Base-by-base conservation (phyloP, 2,113 vertebrate genomes). In the Colinus virginianus region DNA sequence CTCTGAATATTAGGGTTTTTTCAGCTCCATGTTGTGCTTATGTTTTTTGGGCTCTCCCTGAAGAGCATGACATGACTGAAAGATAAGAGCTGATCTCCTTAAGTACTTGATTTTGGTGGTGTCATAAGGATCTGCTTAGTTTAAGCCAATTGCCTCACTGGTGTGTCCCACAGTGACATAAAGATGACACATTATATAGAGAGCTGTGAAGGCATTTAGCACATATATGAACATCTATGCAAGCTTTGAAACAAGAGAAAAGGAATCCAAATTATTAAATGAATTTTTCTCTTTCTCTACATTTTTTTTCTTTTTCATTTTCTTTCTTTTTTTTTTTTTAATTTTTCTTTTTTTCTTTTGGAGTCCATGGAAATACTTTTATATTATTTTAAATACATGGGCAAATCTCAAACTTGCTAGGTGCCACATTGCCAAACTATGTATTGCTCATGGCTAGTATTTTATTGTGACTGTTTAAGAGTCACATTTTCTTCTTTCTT, bases 381-480 rank as follows among this genome's bases (percentile, higher is more conserved):
- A 40, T 61, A 43, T 7, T 23, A 66, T 83, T 74, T 16, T 14
- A 74, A 58, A 13, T 18, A 40, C 32, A 30, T 42, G 4, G 2
- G 4, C 30, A 66, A 86, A 77, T 51, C 2, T 51, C 9, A 45
- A n/a, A 3, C 18, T 45, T 19, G 0, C 42, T 87, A 49, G 18
- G 28, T 67, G 18, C 3, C 13, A n/a, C 4, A 6, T 25, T 61
- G 45, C 12, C 7, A 69, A 66, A 62, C 42, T 11, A 1, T 6
- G 6, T 48, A 9, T 23, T 40, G 40, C 0, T 0, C 1, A 13
- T 86, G 26, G 4, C 4, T 58, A 25, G 12, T 9, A 28, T 32
- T 49, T 56, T 43, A 38, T 61, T 38, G 9, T 38, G 19, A 3
- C 66, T 15, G 9, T 69, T 83, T 76, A 55, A 70, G 8, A 3